Evolutionary conservation across 2,113 vertebrate species (phyloP).

Genomic region (Boleophthalmus pectinirostris): DNA sequence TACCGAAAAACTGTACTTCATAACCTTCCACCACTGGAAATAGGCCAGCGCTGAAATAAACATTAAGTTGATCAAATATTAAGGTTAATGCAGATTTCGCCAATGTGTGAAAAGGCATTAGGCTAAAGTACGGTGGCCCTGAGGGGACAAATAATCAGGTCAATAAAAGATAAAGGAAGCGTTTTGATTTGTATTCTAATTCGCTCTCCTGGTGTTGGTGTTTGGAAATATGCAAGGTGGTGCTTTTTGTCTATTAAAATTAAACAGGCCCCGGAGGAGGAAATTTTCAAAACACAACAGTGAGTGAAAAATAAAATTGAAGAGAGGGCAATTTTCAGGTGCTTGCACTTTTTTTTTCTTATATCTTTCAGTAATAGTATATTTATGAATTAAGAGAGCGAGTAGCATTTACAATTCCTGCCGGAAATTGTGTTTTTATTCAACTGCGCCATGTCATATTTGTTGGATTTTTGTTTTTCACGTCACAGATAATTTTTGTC

Average conservation of each 20-base stretch:
- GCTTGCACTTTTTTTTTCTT: too few species aligned
- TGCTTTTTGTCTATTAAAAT: neutral
- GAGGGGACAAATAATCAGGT: neutral
- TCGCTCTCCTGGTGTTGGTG: neutral
- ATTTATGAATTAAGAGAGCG: too few species aligned
- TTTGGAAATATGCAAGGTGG: neutral
- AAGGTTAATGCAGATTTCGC: slow-evolving; percentile 25
- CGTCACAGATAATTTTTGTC: too few species aligned
- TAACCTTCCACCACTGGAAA: neutral
- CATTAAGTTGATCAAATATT: slow-evolving; percentile 46
- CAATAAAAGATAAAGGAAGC: neutral
- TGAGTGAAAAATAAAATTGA: neutral
- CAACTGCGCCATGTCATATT: too few species aligned
- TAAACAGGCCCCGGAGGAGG: neutral
- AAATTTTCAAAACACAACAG: neutral
- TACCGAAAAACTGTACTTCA: too few species aligned
- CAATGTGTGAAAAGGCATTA: slow-evolving; percentile 28
- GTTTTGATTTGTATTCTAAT: neutral
- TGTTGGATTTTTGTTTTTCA: too few species aligned
- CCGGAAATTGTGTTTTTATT: too few species aligned
- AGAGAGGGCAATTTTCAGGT: neutral
- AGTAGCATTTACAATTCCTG: too few species aligned
- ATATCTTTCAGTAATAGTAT: too few species aligned
- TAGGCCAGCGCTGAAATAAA: slow-evolving; percentile 44
- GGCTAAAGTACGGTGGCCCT: slow-evolving; percentile 11